Evolutionary conservation across 2,797 vertebrate species (phyloP).

Genomic region (Aldrovandia affinis): DNA sequence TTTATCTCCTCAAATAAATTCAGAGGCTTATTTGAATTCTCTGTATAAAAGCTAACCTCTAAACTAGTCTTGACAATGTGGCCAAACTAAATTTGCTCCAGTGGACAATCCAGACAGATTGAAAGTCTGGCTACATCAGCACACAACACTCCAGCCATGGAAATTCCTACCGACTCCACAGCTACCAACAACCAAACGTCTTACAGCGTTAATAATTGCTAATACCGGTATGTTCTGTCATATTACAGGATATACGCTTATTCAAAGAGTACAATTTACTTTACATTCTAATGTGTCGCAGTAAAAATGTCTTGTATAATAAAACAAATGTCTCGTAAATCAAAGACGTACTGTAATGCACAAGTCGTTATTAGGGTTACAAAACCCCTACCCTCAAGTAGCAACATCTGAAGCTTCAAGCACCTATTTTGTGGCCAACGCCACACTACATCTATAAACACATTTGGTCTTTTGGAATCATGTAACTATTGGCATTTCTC

Average conservation of each 20-base stretch:
- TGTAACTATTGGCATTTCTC: neutral
- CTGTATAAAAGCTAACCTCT: neutral
- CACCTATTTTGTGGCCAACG: constrained; percentile 4
- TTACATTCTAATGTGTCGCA: neutral
- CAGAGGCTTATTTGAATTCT: neutral
- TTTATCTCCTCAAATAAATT: neutral
- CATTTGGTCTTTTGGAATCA: neutral
- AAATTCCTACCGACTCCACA: neutral
- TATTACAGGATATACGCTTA: neutral
- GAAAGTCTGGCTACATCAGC: neutral
- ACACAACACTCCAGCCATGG: neutral
- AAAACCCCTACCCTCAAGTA: neutral
- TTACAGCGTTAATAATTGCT: too few species aligned
- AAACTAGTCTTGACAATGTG: neutral
- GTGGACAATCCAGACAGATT: neutral
- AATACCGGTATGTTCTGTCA: neutral
- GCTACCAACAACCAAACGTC: neutral
- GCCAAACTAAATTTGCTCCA: neutral
- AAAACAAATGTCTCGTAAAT: neutral
- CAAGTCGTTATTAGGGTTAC: neutral
- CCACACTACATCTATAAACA: neutral
- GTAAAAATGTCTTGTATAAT: neutral
- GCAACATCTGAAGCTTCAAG: neutral
- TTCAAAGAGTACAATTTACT: neutral
- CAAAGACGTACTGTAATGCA: neutral